A percentile compares a stretch with the other conserved stretches of the same genome.
These are phyloP conservation scores for Phalacrocorax pelagicus DNA, from an alignment of 2,113 vertebrate species.

Conservation along the genomic window DNA sequence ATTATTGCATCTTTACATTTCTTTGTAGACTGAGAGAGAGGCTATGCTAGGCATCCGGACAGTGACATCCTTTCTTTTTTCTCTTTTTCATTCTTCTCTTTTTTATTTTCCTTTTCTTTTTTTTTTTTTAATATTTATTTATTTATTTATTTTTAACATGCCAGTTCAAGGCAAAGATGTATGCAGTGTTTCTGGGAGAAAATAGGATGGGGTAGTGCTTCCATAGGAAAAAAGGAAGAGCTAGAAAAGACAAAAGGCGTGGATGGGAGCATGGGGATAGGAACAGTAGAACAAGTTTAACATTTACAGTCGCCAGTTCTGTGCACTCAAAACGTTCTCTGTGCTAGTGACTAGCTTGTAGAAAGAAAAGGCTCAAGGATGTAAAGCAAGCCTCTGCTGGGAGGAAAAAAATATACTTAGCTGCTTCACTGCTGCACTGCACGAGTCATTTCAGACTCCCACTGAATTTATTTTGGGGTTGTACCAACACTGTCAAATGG, in stretches of 20 bases:
- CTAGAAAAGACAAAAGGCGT: not conserved
- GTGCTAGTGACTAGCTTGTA: not conserved
- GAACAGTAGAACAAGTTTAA: slow-evolving; percentile 6
- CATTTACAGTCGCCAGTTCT: not conserved
- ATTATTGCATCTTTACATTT: slow-evolving; percentile 56
- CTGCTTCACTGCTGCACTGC: slow-evolving; percentile 34
- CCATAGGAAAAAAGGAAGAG: not conserved
- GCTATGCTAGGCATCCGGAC: slow-evolving; percentile 15
- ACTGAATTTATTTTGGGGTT: slow-evolving; percentile 69
- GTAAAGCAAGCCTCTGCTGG: slow-evolving; percentile 48
- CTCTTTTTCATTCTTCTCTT: not conserved
- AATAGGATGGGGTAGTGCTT: not conserved
- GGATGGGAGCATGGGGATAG: not conserved
- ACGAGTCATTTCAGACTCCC: slow-evolving; percentile 57
- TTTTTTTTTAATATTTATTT: too few species aligned
- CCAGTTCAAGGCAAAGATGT: not conserved
- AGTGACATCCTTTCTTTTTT: slow-evolving; percentile 30
- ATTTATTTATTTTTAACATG: not conserved
- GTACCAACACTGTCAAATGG: slow-evolving; percentile 62
- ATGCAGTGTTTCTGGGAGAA: not conserved
- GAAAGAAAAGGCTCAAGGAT: not conserved
- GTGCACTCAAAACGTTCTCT: not conserved
- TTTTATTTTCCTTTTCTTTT: not conserved
- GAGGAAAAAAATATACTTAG: slow-evolving; percentile 53
- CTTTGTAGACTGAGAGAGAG: slow-evolving; percentile 30